phyloP scores from a whole-genome alignment of 2,797 vertebrate species.

The Chromis chromis region DNA sequence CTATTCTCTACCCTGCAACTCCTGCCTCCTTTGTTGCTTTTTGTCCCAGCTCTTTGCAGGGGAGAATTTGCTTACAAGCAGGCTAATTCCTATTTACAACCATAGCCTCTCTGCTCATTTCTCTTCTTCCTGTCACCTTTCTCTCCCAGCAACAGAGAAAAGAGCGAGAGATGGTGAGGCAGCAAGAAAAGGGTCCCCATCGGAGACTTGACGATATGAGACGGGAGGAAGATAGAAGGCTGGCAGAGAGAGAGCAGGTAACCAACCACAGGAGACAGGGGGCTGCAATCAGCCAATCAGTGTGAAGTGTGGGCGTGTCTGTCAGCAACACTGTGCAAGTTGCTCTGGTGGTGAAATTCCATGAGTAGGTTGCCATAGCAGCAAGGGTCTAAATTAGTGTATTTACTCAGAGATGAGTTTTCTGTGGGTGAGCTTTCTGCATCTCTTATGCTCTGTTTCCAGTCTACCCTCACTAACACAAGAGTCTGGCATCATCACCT shows the following conservation, averaged over 20 bases:
- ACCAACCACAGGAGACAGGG: conserved; percentile 74
- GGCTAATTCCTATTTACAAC: conserved; percentile 48
- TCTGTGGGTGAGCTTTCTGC: conserved; percentile 81
- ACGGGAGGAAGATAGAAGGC: conserved; percentile 91
- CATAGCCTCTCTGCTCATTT: conserved; percentile 66
- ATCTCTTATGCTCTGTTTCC: conserved; percentile 72
- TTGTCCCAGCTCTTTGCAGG: conserved; percentile 40
- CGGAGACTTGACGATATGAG: conserved; percentile 92
- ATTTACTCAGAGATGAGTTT: conserved; percentile 85
- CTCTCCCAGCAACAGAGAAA: conserved; percentile 92
- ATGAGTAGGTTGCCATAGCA: conserved; percentile 88
- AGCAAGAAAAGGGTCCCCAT: conserved; percentile 94
- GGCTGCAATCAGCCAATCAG: conserved; percentile 67
- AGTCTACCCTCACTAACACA: conserved; percentile 69
- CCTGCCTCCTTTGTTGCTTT: conserved; percentile 21
- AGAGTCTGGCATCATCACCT: conserved; percentile 65
- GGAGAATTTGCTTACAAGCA: conserved; percentile 38
- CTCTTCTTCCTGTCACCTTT: conserved; percentile 62
- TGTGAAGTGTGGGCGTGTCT: conserved; percentile 68
- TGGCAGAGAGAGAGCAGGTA: conserved; percentile 93
- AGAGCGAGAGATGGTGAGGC: conserved; percentile 92
- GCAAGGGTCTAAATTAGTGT: conserved; percentile 86
- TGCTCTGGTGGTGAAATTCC: conserved; percentile 84
- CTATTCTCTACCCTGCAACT: conserved; percentile 42
- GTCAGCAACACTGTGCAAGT: conserved; percentile 62